A percentile compares a stretch with the other conserved stretches of the same genome.
Evolutionary conservation across 1,140 invertebrate species (phyloP).

Genomic region (Tetragnatha versicolor): DNA sequence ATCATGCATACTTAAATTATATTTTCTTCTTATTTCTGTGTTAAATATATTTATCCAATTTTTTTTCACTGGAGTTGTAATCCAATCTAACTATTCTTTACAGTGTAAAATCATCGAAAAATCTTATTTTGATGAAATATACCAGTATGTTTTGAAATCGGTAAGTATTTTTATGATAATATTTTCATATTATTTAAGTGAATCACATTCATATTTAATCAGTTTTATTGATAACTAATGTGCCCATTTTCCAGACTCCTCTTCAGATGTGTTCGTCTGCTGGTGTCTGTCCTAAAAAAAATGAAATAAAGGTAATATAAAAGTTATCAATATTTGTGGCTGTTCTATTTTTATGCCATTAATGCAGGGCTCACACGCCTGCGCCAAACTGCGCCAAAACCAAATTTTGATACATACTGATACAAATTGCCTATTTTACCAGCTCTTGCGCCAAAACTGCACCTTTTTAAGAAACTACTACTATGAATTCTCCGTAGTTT

Average conservation of each 20-base stretch:
- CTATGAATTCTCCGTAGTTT: too few species aligned
- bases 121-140: slow-evolving; percentile 18
- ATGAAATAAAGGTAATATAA: slow-evolving; percentile 26
- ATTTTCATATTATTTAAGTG: not conserved
- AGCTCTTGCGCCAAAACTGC: too few species aligned
- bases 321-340: not conserved
- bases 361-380: too few species aligned
- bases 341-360: slow-evolving; percentile 1
- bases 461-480: too few species aligned
- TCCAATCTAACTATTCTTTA: slow-evolving; percentile 31
- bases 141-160: slow-evolving; percentile 5
- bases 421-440: too few species aligned
- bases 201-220: not conserved
- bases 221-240: not conserved
- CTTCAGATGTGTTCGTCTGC: slow-evolving; percentile 5
- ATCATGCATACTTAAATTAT: too few species aligned
- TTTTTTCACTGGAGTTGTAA: too few species aligned
- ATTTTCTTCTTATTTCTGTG: too few species aligned
- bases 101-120: slow-evolving; percentile 26
- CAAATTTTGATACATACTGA: too few species aligned
- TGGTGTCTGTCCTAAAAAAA: slow-evolving; percentile 31
- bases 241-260: not conserved
- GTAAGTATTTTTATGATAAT: slow-evolving; percentile 30
- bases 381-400: too few species aligned
- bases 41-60: too few species aligned